phyloP scores from a whole-genome alignment of 92 coral and sea anemone species.

The Ricordea florida region DNA sequence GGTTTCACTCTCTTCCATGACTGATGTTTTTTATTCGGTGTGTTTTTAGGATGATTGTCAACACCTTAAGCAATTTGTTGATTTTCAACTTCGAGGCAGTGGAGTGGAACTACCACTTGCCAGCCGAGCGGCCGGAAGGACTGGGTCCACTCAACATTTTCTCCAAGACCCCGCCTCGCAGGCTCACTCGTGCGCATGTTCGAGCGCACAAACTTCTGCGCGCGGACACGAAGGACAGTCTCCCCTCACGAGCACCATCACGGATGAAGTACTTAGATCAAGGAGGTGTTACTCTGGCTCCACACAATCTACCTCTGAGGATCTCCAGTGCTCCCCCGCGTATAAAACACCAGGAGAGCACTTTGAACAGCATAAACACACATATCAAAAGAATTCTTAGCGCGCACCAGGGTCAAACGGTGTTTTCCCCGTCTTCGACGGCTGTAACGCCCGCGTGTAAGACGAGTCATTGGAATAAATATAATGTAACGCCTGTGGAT shows the following conservation, averaged over 20 bases:
- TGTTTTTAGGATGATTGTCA: constrained; percentile 78
- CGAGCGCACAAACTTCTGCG: constrained; percentile 86
- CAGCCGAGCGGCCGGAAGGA: constrained; percentile 84
- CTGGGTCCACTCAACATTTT: constrained; percentile 63
- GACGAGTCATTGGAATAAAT: not conserved
- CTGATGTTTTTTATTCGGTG: not conserved
- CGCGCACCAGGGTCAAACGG: constrained; percentile 30
- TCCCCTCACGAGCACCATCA: constrained; percentile 71
- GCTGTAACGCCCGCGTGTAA: constrained; percentile 50
- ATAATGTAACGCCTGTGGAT: constrained; percentile 26
- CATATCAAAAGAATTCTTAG: constrained; percentile 71
- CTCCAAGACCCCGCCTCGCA: constrained; percentile 60
- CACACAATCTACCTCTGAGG: constrained; percentile 14
- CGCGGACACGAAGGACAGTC: constrained; percentile 74
- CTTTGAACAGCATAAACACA: constrained; percentile 58
- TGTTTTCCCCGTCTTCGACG: constrained; percentile 85
- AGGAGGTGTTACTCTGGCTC: not conserved
- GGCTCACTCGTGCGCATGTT: constrained; percentile 66
- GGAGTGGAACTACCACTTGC: constrained; percentile 69
- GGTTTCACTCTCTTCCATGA: too few species aligned
- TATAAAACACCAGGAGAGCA: constrained; percentile 55
- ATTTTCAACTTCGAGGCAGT: constrained; percentile 81
- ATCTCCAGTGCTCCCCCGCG: constrained; percentile 78
- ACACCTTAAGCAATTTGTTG: constrained; percentile 77
- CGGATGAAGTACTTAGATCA: constrained; percentile 40